Base-by-base conservation (phyloP, 2,797 vertebrate genomes). In the Enteromius fasciolatus region DNA sequence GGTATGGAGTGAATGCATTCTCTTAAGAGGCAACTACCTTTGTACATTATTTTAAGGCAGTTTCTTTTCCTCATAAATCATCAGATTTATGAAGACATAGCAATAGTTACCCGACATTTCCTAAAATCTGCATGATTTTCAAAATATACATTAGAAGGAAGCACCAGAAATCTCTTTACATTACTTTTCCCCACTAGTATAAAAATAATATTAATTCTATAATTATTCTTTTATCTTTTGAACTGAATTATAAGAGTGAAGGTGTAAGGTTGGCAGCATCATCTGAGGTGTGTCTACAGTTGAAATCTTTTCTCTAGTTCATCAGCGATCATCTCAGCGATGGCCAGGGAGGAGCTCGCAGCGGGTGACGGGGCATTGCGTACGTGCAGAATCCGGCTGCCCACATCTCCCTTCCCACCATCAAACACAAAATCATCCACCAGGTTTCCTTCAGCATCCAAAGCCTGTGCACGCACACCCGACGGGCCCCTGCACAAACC, bases 351-450 rank as follows among this genome's bases (percentile, higher is more conserved):
- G 61, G 98, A 99, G 78, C 98, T 99, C 17, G 98, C 98, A 0
- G 98, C 98, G 0, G 98, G 98, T 0, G 98, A 99, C 0, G 98
- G 98, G 0, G 98, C 98, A 0, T 99, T 99, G 46, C 98, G 94
- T 82, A 99, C 96, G 0, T 99, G 98, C 39, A 99, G 96, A 70
- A 99, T 91, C 0, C 94, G 91, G 33, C 94, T 93, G 23, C 94
- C 96, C 2, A 97, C 88, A 0, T 92, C 92, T 0, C 97, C 97
- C 0, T 90, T 72, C 10, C 98, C 98, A 1, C 96, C 95, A 0
- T 98, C 97, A 9, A 99, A 99, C 63, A 99, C 97, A 72, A 99
- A 99, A 86, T 99, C 98, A 5, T 99, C 98, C 82, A 99, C 93
- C 0, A 99, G 90, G 78, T 96, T 97, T 3, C 98, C 98, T 0